A percentile compares a stretch with the other conserved stretches of the same genome.
Conservation (phyloP, 92 coral and sea anemone genomes). For the Bergia sp. region DNA sequence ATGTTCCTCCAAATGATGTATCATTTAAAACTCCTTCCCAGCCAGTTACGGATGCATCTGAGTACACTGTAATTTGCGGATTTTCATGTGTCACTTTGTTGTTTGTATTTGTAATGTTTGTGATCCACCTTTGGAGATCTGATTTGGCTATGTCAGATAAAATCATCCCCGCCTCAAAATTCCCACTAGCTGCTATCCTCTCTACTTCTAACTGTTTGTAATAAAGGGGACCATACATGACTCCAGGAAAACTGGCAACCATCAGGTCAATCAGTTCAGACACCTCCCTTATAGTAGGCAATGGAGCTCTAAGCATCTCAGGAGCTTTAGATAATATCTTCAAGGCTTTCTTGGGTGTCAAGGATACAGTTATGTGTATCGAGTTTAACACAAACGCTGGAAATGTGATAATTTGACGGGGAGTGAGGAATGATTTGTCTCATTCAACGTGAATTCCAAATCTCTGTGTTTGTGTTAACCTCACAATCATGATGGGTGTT, state of each 20-base stretch:
- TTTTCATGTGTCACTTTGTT: conserved; percentile 31
- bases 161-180: conserved; percentile 36
- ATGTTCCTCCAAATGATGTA: not conserved
- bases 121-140: conserved; percentile 47
- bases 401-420: conserved; percentile 34
- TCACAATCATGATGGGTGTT: not conserved
- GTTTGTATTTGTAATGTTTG: conserved; percentile 10
- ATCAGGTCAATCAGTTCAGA: conserved; percentile 37
- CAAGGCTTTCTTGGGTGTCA: conserved; percentile 8
- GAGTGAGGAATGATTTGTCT: conserved; percentile 23
- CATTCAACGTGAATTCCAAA: conserved; percentile 41
- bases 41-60: conserved; percentile 56
- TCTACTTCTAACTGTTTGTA: conserved; percentile 32
- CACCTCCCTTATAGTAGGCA: conserved; percentile 9
- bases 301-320: not conserved
- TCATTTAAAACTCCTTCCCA: conserved; percentile 46
- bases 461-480: not conserved
- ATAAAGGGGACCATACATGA: conserved; percentile 45
- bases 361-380: conserved; percentile 31
- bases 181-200: conserved; percentile 33
- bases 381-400: conserved; percentile 49
- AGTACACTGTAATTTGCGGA: conserved; percentile 38
- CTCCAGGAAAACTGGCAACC: conserved; percentile 45
- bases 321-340: not conserved
- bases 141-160: conserved; percentile 48